Percentiles rank a stretch among this genome's conserved stretches.
Conservation (phyloP, 2,113 vertebrate genomes). For the Carlito syrichta region DNA sequence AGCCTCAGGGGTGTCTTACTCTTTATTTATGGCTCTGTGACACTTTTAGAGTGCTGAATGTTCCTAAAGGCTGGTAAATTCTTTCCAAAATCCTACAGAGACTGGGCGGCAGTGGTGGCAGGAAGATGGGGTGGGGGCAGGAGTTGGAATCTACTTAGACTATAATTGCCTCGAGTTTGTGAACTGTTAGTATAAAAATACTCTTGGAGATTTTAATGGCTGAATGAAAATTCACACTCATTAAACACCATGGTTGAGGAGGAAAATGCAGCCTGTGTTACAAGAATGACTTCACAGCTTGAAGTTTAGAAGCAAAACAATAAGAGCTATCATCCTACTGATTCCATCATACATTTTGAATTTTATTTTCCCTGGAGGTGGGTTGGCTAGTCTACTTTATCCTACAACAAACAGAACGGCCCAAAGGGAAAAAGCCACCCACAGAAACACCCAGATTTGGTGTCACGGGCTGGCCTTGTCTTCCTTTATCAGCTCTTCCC, state of each 20-base stretch:
- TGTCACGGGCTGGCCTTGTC: not conserved
- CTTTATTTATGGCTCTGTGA: constrained; percentile 22
- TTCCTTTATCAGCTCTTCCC: not conserved
- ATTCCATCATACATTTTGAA: not conserved
- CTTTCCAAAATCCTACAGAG: not conserved
- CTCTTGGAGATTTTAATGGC: constrained; percentile 11
- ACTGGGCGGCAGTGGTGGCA: not conserved
- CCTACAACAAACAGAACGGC: not conserved
- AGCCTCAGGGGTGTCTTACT: not conserved
- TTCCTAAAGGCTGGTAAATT: constrained; percentile 2
- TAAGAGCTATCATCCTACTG: not conserved
- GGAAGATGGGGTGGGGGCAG: not conserved
- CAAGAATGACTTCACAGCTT: not conserved
- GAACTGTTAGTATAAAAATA: constrained; percentile 39
- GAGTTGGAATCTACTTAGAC: not conserved
- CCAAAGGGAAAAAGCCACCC: not conserved
- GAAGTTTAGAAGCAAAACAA: not conserved
- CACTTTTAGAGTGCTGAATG: not conserved
- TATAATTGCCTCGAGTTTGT: constrained; percentile 12
- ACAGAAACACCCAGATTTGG: not conserved
- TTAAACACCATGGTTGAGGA: not conserved
- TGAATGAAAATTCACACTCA: constrained; percentile 50
- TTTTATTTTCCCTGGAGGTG: not conserved
- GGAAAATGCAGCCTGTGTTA: not conserved
- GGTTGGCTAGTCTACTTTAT: not conserved